Evolutionary conservation across 2,113 vertebrate species (phyloP).

Genomic region (Eidolon helvum): DNA sequence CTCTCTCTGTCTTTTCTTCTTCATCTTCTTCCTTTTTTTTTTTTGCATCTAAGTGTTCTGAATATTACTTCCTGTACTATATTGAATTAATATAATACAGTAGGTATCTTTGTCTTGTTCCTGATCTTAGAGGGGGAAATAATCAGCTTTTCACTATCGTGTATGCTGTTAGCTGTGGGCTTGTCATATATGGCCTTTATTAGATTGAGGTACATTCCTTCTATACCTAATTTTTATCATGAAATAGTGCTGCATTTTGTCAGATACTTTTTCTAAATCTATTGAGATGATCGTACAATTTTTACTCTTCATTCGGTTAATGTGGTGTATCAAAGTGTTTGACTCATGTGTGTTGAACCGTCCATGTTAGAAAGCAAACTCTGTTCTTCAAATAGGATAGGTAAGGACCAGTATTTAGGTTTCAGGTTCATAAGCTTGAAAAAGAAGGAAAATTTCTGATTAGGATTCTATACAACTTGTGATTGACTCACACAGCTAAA

Average conservation of each 20-base stretch:
- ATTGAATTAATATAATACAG: background rate
- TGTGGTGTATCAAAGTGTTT: background rate
- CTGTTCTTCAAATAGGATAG: background rate
- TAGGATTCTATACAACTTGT: conserved; percentile 67
- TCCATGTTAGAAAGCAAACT: background rate
- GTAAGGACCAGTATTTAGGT: background rate
- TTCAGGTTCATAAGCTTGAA: conserved; percentile 49
- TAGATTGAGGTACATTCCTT: too few species aligned
- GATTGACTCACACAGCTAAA: conserved; percentile 69
- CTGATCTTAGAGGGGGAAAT: too few species aligned
- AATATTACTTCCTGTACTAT: background rate
- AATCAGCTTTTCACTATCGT: too few species aligned
- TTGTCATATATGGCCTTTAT: too few species aligned
- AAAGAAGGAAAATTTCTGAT: conserved; percentile 65
- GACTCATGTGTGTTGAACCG: background rate
- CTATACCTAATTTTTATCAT: too few species aligned
- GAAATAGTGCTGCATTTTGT: too few species aligned
- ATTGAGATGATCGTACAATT: too few species aligned
- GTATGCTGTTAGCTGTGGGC: too few species aligned
- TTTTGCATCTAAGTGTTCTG: background rate
- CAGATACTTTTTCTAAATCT: too few species aligned
- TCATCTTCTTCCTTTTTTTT: background rate
- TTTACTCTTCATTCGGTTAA: background rate
- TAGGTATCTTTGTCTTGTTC: too few species aligned
- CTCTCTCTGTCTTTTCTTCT: too few species aligned